phyloP scores from a whole-genome alignment of 1,140 invertebrate genomes.

The Meteorus sp. region DNA sequence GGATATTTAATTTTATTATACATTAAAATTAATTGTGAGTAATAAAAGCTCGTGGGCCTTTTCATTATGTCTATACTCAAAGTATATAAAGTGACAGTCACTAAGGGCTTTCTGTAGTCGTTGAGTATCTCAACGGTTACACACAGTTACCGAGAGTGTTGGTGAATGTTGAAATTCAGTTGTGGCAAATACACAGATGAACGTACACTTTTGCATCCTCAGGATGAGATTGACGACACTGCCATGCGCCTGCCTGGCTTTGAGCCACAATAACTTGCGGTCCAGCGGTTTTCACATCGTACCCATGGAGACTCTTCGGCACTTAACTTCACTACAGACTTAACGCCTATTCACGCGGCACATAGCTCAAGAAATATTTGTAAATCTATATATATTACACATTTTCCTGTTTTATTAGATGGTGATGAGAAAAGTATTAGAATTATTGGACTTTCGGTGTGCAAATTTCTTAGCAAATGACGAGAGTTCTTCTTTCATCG shows the following conservation, averaged over 20 bases:
- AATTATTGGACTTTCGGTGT: too few species aligned
- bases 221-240: too few species aligned
- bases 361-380: not conserved
- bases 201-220: too few species aligned
- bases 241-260: conserved; percentile 8
- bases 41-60: not conserved
- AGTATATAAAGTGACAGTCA: not conserved
- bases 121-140: conserved; percentile 7
- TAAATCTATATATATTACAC: not conserved
- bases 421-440: too few species aligned
- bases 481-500: too few species aligned
- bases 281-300: conserved; percentile 38
- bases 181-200: too few species aligned
- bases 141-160: too few species aligned
- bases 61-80: too few species aligned
- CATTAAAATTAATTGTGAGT: not conserved
- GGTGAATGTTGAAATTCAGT: too few species aligned
- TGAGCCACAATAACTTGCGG: conserved; percentile 34
- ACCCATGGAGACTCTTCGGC: conserved; percentile 31
- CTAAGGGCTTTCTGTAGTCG: conserved; percentile 1
- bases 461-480: too few species aligned
- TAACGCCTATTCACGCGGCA: conserved; percentile 17
- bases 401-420: not conserved
- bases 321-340: conserved; percentile 41
- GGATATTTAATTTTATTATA: too few species aligned